A percentile compares a stretch with the other conserved stretches of the same genome.
Conservation (phyloP, 2,797 vertebrate species). For the Cyprinella venusta region DNA sequence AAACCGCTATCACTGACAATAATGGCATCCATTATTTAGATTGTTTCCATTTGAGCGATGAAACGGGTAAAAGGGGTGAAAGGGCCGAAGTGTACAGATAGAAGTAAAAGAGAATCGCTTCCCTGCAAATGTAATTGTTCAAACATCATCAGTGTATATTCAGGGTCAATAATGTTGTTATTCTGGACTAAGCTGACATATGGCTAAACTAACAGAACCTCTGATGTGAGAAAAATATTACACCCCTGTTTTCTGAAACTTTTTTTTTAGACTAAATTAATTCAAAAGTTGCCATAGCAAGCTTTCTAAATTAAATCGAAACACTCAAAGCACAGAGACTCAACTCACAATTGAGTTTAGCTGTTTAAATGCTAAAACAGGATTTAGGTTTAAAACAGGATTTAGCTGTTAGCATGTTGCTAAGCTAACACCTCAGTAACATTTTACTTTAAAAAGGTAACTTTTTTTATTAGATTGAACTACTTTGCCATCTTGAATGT, state of each 20-base stretch:
- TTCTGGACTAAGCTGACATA: not conserved
- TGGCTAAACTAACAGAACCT: not conserved
- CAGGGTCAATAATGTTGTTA: not conserved
- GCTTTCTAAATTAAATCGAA: not conserved
- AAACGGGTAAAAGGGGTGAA: not conserved
- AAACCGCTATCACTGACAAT: not conserved
- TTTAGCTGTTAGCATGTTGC: not conserved
- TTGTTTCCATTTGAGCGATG: not conserved
- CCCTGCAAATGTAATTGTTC: not conserved
- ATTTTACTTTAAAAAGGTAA: not conserved
- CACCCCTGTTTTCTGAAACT: not conserved
- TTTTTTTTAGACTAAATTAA: not conserved
- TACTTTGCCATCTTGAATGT: not conserved
- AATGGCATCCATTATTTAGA: conserved; percentile 9
- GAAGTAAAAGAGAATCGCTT: not conserved
- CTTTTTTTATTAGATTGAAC: not conserved
- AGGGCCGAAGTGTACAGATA: not conserved
- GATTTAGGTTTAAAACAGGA: too few species aligned
- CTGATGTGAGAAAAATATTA: too few species aligned
- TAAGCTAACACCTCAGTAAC: not conserved
- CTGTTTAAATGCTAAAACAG: too few species aligned
- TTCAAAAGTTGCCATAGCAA: not conserved
- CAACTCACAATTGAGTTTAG: not conserved
- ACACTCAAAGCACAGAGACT: not conserved
- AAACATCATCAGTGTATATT: conserved; percentile 7